These are phyloP conservation scores for Sphecodes monilicornis DNA, from an alignment of 2,888 invertebrate species.

Conservation along the genomic window DNA sequence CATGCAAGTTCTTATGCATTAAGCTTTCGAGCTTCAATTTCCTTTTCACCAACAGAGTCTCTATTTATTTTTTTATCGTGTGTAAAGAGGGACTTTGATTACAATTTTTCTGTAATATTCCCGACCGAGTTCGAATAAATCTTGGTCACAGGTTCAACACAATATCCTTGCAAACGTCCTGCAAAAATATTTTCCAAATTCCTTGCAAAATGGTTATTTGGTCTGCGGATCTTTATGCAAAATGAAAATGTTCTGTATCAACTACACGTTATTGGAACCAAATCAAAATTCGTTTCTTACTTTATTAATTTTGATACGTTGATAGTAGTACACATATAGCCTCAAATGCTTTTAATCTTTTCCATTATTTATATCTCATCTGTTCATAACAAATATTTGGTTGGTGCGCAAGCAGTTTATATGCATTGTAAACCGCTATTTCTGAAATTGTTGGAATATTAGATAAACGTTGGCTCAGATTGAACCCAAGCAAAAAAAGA, in stretches of 20 bases:
- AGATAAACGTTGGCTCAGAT: not conserved
- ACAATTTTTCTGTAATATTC: not conserved
- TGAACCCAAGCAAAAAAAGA: not conserved
- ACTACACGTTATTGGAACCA: too few species aligned
- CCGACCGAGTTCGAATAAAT: not conserved
- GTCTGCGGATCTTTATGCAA: too few species aligned
- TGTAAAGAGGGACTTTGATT: not conserved
- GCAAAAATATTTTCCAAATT: not conserved
- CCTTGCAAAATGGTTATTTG: not conserved
- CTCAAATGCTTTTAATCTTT: not conserved
- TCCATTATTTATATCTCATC: too few species aligned
- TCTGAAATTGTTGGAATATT: not conserved
- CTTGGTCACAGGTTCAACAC: not conserved
- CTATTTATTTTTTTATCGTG: not conserved
- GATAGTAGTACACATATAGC: not conserved
- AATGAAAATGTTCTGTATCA: too few species aligned
- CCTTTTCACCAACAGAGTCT: not conserved
- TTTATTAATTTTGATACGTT: not conserved
- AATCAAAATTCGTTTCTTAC: not conserved
- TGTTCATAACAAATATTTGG: not conserved
- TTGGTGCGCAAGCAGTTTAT: too few species aligned
- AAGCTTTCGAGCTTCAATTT: slow-evolving; percentile 1
- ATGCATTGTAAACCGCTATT: not conserved
- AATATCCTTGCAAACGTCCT: not conserved
- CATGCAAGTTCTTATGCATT: not conserved